Evolutionary conservation across 1,140 invertebrate genomes (phyloP).

Genomic region (Heliconius eleuchia): DNA sequence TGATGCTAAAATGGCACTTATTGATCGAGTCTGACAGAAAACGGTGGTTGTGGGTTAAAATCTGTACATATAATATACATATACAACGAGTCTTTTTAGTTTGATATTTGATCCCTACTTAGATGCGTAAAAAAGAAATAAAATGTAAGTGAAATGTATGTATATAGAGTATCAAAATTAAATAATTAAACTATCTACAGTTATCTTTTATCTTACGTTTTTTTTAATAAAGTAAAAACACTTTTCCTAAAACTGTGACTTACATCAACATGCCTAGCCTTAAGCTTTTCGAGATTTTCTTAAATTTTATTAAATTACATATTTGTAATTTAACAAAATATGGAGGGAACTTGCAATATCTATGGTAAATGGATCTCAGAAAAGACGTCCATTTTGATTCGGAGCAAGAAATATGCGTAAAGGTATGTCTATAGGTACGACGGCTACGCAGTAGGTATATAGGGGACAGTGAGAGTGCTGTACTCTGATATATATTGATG

Average conservation of each 20-base stretch:
- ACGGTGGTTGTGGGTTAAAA: too few species aligned
- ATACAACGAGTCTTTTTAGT: too few species aligned
- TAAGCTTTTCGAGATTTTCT: neutral
- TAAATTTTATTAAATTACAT: too few species aligned
- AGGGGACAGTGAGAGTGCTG: slow-evolving; percentile 22
- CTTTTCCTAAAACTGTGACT: neutral
- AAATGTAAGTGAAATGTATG: too few species aligned
- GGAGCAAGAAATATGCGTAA: slow-evolving; percentile 29
- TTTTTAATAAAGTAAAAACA: neutral
- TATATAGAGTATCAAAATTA: too few species aligned
- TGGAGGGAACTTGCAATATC: neutral
- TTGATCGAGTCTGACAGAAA: too few species aligned
- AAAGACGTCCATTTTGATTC: slow-evolving; percentile 31
- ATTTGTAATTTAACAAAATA: slow-evolving; percentile 10
- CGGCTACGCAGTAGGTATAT: slow-evolving; percentile 12
- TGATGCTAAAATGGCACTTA: too few species aligned
- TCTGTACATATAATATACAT: too few species aligned
- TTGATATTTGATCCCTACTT: too few species aligned
- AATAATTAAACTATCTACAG: too few species aligned
- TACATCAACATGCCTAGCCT: neutral
- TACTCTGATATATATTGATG: slow-evolving; percentile 19
- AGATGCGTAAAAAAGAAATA: too few species aligned
- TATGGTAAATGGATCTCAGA: slow-evolving; percentile 16
- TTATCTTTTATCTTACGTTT: too few species aligned
- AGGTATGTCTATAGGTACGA: slow-evolving; percentile 15